Evolutionary conservation across 1,140 invertebrate genomes (phyloP), one percentile per base, ranked within the genome.

Genomic region (Epicauta chinensis): DNA sequence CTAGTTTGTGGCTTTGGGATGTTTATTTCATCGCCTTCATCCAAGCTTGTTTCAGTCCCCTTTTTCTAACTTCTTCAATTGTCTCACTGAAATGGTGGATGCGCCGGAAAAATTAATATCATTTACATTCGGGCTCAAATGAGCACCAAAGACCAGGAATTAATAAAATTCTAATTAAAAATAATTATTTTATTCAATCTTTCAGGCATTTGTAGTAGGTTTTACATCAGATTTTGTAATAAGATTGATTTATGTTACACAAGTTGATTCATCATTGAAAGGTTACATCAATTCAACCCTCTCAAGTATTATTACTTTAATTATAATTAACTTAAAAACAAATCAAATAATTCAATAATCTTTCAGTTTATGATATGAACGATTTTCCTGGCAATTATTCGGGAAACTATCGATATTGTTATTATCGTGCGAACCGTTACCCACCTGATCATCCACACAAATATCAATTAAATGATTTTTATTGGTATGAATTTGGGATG

Each of bases 361-460:
- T 47, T 16, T 12, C 14, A 47, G 45, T 47, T 17, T 47, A 47
- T 12, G 34, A 47, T 37, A 38, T 47, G 43, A 34, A 16, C 12
- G 45, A 47, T 32, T 16, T 23, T 23, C 23, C 4, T 23, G 23
- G 1, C 4, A 7, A 3, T 23, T 23, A 23, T 23, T 7, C 0
- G 1, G 23, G 23, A 23, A 23, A 23, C 23, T 23, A 23, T 23
- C 23, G 23, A 23, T 23, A 23, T 23, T 50, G 47, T 30, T 50
- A 40, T 37, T 50, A 50, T 37, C 38, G 31, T 10, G 37, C 12
- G 2, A 15, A 31, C 9, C 37, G 47, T 40, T 40, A 41, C n/a
- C 47, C 47, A 15, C 47, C 47, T n/a, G 47, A 50, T 31, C 47
- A 50, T 13, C 47, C 47, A 1, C 12, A 41, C 30, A 30, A 41